Percentiles rank a stretch among this genome's conserved stretches.
Conservation (phyloP, 2,113 vertebrate genomes). For the Microcebus lehilahytsara region DNA sequence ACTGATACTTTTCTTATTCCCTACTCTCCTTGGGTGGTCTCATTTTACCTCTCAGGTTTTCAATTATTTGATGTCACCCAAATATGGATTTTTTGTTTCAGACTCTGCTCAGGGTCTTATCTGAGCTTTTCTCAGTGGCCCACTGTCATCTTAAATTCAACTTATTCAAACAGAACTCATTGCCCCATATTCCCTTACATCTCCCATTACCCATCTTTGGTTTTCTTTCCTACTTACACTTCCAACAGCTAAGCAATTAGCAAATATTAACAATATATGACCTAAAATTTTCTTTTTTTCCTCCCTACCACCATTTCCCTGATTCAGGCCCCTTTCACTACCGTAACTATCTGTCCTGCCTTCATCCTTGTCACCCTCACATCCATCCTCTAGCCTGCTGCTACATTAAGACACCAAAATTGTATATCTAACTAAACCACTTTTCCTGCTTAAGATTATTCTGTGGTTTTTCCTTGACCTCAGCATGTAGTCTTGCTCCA, state of each 20-base stretch:
- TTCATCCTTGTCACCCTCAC: not conserved
- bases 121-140: not conserved
- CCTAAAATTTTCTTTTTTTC: not conserved
- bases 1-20: conserved; percentile 31
- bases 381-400: not conserved
- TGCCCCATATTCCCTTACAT: not conserved
- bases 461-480: not conserved
- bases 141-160: not conserved
- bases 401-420: not conserved
- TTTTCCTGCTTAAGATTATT: conserved; percentile 39
- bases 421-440: not conserved
- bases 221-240: not conserved
- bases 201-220: not conserved
- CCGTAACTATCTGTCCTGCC: not conserved
- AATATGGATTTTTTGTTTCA: not conserved
- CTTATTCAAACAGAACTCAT: conserved; percentile 1
- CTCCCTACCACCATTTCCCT: not conserved
- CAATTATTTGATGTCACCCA: conserved; percentile 15
- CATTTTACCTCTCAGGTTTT: not conserved
- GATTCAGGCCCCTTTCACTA: conserved; percentile 8
- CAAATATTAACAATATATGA: not conserved
- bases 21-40: conserved; percentile 19
- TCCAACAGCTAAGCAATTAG: conserved; percentile 3
- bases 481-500: not conserved
- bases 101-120: not conserved